A percentile compares a stretch with the other conserved stretches of the same genome.
Conservation (phyloP, 2,888 invertebrate species). For the Andrena praecox region DNA sequence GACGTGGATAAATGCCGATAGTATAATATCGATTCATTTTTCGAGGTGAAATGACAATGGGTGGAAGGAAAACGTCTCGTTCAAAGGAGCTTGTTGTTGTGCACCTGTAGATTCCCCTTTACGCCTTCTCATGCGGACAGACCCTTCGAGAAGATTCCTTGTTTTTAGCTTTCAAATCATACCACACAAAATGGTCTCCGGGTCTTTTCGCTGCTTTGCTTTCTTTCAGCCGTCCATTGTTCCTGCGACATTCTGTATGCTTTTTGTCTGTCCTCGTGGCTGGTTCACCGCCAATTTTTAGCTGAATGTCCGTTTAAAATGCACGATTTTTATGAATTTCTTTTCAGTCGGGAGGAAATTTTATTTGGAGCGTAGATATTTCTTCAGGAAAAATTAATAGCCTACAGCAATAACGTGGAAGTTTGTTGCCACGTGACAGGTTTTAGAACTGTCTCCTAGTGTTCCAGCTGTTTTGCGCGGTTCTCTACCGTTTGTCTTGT, state of each 20-base stretch:
- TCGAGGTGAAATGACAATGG: conserved; percentile 28
- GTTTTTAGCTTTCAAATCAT: conserved; percentile 50
- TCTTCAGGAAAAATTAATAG: background rate
- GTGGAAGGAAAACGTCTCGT: conserved; percentile 18
- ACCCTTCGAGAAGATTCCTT: conserved; percentile 26
- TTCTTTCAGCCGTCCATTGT: conserved; percentile 23
- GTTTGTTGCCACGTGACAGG: conserved; percentile 23
- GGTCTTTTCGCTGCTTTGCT: conserved; percentile 24
- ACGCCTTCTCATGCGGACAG: conserved; percentile 9
- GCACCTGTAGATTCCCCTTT: conserved; percentile 56
- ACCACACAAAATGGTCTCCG: background rate
- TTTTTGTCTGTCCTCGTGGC: background rate
- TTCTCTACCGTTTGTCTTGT: conserved; percentile 14
- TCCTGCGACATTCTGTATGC: conserved; percentile 5
- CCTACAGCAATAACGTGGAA: conserved; percentile 18
- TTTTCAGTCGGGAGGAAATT: background rate
- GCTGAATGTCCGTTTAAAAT: background rate
- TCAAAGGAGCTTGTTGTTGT: conserved; percentile 49
- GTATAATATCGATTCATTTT: conserved; percentile 27
- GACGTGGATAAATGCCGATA: conserved; percentile 37
- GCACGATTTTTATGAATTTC: background rate
- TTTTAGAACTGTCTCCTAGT: conserved; percentile 9
- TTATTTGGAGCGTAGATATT: background rate
- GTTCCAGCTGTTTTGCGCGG: conserved; percentile 32
- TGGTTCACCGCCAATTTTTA: conserved; percentile 19